These are phyloP conservation scores for Synergus itoensis DNA, from an alignment of 2,888 invertebrate species.

Conservation along the genomic window DNA sequence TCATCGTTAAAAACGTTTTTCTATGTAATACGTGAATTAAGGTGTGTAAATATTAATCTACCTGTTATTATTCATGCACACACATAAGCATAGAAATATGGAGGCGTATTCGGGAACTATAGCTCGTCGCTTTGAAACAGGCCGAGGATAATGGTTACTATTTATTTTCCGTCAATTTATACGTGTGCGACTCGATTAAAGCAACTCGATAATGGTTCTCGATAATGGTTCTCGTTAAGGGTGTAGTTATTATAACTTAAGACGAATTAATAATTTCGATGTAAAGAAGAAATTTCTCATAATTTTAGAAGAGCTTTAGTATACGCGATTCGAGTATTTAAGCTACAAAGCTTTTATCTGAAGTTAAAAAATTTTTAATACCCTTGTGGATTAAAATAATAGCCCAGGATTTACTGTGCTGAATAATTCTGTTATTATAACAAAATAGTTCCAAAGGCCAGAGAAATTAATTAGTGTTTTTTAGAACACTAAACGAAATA, in stretches of 20 bases:
- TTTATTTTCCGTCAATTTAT: conserved; percentile 61
- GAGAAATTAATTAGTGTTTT: too few species aligned
- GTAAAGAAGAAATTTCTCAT: not conserved
- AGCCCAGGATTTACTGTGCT: not conserved
- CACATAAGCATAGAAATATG: conserved; percentile 4
- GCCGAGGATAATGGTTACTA: conserved; percentile 48
- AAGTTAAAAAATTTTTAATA: not conserved
- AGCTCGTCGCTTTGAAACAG: conserved; percentile 15
- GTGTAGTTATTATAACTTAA: not conserved
- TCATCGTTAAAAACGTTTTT: not conserved
- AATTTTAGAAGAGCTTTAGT: not conserved
- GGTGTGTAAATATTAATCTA: not conserved
- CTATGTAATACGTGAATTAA: not conserved
- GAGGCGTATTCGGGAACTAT: conserved; percentile 21
- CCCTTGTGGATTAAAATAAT: not conserved
- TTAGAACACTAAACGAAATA: too few species aligned
- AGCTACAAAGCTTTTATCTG: not conserved
- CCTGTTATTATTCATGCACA: not conserved
- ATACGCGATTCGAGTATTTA: not conserved
- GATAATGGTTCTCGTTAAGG: conserved; percentile 46
- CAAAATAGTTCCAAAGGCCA: too few species aligned
- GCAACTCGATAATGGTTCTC: conserved; percentile 58
- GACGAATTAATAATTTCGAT: not conserved
- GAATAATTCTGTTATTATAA: too few species aligned
- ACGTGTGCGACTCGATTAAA: conserved; percentile 64